These are phyloP conservation scores for Nothoprocta perdicaria DNA, from an alignment of 2,113 vertebrate species.

Conservation along the genomic window DNA sequence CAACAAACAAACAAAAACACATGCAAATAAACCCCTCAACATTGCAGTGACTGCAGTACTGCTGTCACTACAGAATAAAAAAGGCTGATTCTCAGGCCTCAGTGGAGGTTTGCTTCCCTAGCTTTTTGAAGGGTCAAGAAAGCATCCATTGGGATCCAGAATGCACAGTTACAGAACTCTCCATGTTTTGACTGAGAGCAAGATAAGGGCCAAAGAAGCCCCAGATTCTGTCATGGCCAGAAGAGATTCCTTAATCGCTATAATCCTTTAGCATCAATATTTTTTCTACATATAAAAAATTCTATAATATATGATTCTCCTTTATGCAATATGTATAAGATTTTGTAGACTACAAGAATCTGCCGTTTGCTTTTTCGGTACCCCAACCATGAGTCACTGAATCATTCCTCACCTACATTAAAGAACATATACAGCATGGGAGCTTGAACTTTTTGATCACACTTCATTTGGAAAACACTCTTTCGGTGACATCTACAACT, in stretches of 20 bases:
- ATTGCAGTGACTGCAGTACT: no score
- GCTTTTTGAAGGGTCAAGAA: neutral
- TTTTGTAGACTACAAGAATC: neutral
- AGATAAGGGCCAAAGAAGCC: neutral
- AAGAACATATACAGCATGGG: neutral
- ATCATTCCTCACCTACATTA: neutral
- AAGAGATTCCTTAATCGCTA: neutral
- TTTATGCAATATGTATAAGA: neutral
- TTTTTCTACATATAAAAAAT: neutral
- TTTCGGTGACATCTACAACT: neutral
- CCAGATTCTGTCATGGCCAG: neutral
- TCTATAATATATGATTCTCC: neutral
- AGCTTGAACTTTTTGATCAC: neutral
- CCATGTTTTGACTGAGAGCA: neutral
- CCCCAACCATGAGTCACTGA: neutral
- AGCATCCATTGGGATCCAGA: neutral
- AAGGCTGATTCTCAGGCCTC: neutral
- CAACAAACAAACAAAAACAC: no score
- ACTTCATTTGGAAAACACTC: neutral
- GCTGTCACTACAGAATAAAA: neutral
- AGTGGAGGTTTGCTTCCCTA: neutral
- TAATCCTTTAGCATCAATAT: neutral
- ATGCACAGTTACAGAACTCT: neutral
- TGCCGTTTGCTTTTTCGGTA: neutral
- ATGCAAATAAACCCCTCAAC: no score